phyloP scores from a whole-genome alignment of 2,113 vertebrate species.

The Accipiter cooperii region DNA sequence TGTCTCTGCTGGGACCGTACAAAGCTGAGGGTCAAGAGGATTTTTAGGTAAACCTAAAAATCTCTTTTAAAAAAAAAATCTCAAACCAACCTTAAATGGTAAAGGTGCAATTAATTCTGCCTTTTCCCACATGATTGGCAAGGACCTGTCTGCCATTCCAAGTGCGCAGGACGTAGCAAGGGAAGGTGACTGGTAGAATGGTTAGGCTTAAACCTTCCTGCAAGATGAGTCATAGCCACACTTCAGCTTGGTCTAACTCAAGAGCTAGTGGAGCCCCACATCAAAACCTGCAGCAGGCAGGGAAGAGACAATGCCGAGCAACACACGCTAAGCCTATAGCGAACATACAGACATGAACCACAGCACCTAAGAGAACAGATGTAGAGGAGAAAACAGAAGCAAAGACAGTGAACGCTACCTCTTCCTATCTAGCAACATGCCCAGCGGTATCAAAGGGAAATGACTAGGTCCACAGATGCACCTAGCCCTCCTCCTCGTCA shows the following conservation, averaged over 20 bases:
- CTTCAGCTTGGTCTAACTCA: background rate
- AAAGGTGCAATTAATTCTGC: background rate
- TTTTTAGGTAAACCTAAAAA: background rate
- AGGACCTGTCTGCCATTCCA: background rate
- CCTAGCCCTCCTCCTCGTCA: background rate
- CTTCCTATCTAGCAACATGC: background rate
- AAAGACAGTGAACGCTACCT: background rate
- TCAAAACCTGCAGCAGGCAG: background rate
- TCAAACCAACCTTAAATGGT: background rate
- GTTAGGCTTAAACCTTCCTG: background rate
- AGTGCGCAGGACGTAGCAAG: background rate
- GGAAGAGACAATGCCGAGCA: background rate
- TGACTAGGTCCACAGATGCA: background rate
- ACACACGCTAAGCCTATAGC: rapidly evolving
- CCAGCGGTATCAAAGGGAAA: background rate
- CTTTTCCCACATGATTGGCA: background rate
- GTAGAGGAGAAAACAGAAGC: background rate
- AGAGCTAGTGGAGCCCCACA: background rate
- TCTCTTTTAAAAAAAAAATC: background rate
- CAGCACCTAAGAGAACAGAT: background rate
- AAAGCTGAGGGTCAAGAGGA: background rate
- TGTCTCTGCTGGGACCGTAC: background rate
- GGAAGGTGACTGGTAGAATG: background rate
- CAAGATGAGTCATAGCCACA: background rate
- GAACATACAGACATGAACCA: background rate